Base-by-base conservation (phyloP, 2,113 vertebrate genomes). In the Clarias gariepinus region DNA sequence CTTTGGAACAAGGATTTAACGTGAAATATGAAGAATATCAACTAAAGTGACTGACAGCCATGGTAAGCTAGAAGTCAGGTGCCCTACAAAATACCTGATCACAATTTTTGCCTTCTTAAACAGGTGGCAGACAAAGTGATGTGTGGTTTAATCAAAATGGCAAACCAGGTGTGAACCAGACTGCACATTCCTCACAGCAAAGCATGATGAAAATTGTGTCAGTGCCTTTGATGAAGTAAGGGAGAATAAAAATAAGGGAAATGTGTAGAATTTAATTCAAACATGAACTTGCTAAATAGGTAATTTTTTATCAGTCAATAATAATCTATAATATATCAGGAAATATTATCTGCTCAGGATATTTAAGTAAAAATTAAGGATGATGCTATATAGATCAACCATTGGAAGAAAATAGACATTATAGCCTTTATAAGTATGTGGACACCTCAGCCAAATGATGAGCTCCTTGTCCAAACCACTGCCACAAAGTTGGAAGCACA, bases 81-180 rank as follows among this genome's bases (percentile, higher is more conserved):
- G 52, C 15, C 2, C 3, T 12, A 80, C 55, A 74, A 85, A 41
- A 53, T 53, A 28, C 21, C 25, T 60, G 36, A 47, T 41, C 9
- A 4, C 69, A 18, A 55, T 83, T n/a, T 33, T 69, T 15, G 60
- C 55, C 11, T 86, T 69, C 36, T n/a, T 69, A 8, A 63, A 33
- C 84, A 52, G 80, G 60, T 71, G 52, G 77, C 57, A 82, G 57
- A 33, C 69, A 69, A 23, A 66, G 57, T 79, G 58, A 86, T 74
- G 76, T 55, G 81, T 74, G 81, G 41, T 41, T 25, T 81, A 86
- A 81, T 89, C 85, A 84, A 57, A 69, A 77, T 19, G 78, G 55
- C 33, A 74, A 74, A 55, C 28, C 60, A 84, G 74, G 64, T 86
- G 81, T 57, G 25, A 58, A 76, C 77, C 79, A 88, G 87, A 83